Evolutionary conservation across 1,140 invertebrate genomes (phyloP), one percentile per base, ranked within the genome.

Genomic region (Drosophila seguyi): DNA sequence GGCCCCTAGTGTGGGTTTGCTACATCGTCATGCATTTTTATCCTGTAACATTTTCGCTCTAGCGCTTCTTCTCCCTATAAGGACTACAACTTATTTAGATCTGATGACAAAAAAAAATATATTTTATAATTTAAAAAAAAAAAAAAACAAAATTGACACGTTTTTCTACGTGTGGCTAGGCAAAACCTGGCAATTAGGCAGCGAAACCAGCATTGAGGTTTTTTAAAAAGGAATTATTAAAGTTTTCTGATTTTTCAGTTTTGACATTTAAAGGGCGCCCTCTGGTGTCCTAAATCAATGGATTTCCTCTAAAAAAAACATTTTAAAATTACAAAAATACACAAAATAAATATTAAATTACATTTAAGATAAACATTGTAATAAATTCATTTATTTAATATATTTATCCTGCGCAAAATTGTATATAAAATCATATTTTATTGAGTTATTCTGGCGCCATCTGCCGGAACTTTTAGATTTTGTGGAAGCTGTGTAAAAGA

Each of bases 1-100:
- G 81, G 82, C 74, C 81, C 81, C 81, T 66, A 81, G 78, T 75
- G 18, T 78, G 78, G 74, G 81, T 82, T 45, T 61, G 67, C 71
- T 77, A 55, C 60, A 57, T 39, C 59, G 36, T 39, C 66, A 52
- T 77, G 29, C 61, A 62, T 58, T 58, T 66, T 58, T 66, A 75
- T 52, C 45, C 61, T 29, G 56, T 42, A 65, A 61, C 38, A 60
- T 25, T 83, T 74, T 67, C 20, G 42, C 39, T 63, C 59, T 58
- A 80, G 34, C 45, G 61, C 31, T 34, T 68, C 58, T 16, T 68
- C 31, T 38, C 34, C 20, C 16, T 55, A 38, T 25, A 61, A 57
- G 45, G 50, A 58, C 63, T 74, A 52, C 41, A 75, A 76, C 52
- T 74, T 74, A 72, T 57, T 59, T 50, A 31, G 47, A 44, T 38